Conservation (phyloP, 2,113 vertebrate species). For the Arothron firmamentum region DNA sequence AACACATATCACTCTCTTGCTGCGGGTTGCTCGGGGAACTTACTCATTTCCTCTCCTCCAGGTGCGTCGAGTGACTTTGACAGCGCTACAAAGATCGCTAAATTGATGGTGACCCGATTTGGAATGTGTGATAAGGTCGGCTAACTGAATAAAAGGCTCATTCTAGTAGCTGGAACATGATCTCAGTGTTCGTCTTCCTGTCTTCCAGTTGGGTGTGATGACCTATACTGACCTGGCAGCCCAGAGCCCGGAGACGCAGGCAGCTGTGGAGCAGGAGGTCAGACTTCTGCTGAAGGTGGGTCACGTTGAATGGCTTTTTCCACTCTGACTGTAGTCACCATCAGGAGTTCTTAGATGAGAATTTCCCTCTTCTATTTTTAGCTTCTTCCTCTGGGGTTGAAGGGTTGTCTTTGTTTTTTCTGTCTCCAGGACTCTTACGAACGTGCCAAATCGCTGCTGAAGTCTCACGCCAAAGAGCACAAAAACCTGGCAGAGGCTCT, state of each 20-base stretch:
- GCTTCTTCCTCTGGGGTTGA: no score
- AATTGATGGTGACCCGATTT: slow-evolving; percentile 93
- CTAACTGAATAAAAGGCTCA: background rate
- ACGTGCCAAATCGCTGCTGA: slow-evolving; percentile 88
- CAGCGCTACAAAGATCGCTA: slow-evolving; percentile 92
- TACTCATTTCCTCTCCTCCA: slow-evolving; percentile 41
- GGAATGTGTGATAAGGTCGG: slow-evolving; percentile 95
- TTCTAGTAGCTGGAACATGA: background rate
- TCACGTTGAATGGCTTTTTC: background rate
- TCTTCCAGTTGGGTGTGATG: slow-evolving; percentile 91
- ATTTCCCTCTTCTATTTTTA: no score
- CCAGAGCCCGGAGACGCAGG: slow-evolving; percentile 94
- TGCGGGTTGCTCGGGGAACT: no score
- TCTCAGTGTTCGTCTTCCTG: background rate
- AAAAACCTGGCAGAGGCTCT: slow-evolving; percentile 93
- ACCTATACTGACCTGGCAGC: slow-evolving; percentile 85
- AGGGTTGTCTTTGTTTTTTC: background rate
- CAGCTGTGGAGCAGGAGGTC: slow-evolving; percentile 94
- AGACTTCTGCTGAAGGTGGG: slow-evolving; percentile 85
- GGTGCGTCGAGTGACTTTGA: slow-evolving; percentile 98
- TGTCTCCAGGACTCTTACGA: slow-evolving; percentile 88
- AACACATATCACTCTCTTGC: background rate
- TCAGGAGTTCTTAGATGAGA: no score
- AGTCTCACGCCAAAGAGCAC: slow-evolving; percentile 91
- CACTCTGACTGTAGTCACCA: no score